A percentile compares a stretch with the other conserved stretches of the same genome.
phyloP scores from a whole-genome alignment of 2,888 invertebrate genomes.

The Pyralis farinalis region DNA sequence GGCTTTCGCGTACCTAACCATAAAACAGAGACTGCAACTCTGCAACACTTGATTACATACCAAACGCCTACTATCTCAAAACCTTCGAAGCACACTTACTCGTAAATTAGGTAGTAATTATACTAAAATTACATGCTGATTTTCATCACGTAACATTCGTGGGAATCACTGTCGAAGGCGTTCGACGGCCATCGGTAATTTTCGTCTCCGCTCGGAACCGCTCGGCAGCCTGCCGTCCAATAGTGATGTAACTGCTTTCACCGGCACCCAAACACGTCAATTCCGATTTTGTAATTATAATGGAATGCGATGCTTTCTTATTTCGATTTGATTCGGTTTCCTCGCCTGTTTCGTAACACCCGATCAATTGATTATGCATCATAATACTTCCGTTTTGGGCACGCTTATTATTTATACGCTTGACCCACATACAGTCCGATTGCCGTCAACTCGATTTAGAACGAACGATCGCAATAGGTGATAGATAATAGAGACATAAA shows the following conservation, averaged over 20 bases:
- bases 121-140: constrained; percentile 18
- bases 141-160: constrained; percentile 23
- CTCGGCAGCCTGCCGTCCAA: constrained; percentile 25
- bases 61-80: constrained; percentile 17
- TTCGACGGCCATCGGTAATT: neutral
- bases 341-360: constrained; percentile 46
- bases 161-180: constrained; percentile 17
- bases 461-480: neutral
- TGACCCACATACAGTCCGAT: constrained; percentile 17
- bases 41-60: neutral
- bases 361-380: constrained; percentile 32
- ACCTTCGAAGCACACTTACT: constrained; percentile 5
- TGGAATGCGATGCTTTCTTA: constrained; percentile 72
- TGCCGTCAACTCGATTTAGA: neutral
- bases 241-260: constrained; percentile 69
- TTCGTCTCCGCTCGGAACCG: constrained; percentile 5
- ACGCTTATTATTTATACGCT: constrained; percentile 14
- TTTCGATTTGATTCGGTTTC: constrained; percentile 61
- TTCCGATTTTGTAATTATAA: constrained; percentile 66
- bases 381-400: constrained; percentile 58
- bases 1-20: too few species aligned
- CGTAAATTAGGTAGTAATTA: constrained; percentile 23
- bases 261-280: constrained; percentile 47
- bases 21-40: neutral
- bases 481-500: neutral